A percentile compares a stretch with the other conserved stretches of the same genome.
Evolutionary conservation across 2,113 vertebrate genomes (phyloP).

Genomic region (Jacana jacana): DNA sequence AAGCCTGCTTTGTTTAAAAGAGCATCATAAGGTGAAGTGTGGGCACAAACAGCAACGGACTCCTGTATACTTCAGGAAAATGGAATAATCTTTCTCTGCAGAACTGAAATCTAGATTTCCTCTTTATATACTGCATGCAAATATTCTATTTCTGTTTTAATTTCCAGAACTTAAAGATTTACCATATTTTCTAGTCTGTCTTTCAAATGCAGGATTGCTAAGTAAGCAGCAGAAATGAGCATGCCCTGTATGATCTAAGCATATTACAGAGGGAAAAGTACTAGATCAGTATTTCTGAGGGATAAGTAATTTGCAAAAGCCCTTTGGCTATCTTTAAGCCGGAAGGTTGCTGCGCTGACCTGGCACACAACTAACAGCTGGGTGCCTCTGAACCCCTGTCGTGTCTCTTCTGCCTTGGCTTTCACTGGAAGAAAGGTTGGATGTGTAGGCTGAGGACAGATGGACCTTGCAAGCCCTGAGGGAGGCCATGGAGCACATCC

Average conservation of each 20-base stretch:
- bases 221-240: neutral
- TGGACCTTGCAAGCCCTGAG: slow-evolving; percentile 3
- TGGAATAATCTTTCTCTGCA: neutral
- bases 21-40: neutral
- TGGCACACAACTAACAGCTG: neutral
- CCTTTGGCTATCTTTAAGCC: neutral
- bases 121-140: neutral
- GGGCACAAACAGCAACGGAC: neutral
- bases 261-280: neutral
- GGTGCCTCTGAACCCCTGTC: neutral
- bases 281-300: neutral
- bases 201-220: neutral
- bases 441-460: neutral
- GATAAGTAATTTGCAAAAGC: neutral
- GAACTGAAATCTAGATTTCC: neutral
- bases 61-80: neutral
- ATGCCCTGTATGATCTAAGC: neutral
- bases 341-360: neutral
- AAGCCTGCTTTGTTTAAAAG: neutral
- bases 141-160: neutral
- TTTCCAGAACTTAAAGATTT: neutral
- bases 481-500: slow-evolving; percentile 10
- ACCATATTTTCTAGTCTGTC: neutral
- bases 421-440: neutral
- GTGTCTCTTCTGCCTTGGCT: neutral